Conservation (phyloP, 2,113 vertebrate genomes). For the Mystacornis crossleyi region DNA sequence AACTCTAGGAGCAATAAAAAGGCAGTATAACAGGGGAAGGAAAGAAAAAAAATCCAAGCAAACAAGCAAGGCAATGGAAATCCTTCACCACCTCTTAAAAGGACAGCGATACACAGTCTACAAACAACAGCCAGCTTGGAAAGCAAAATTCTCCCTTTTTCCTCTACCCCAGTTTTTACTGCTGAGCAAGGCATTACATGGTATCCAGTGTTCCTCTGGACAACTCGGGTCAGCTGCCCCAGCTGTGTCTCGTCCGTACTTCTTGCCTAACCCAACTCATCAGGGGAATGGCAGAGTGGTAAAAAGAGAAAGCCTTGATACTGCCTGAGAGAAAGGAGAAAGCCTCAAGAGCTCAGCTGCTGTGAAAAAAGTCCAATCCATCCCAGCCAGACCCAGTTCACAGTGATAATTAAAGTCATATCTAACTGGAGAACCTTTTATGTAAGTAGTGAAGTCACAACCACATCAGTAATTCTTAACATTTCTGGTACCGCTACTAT, state of each 20-base stretch:
- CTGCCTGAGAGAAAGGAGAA: background rate
- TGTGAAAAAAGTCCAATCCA: background rate
- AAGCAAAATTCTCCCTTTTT: fast-evolving
- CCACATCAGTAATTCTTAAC: background rate
- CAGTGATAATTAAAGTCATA: background rate
- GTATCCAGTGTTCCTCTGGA: too few relatives aligned
- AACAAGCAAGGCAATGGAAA: background rate
- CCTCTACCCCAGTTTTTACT: background rate
- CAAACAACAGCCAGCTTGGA: background rate
- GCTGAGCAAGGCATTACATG: background rate
- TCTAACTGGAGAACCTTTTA: background rate
- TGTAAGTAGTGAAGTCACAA: background rate
- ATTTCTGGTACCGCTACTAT: background rate
- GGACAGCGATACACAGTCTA: background rate
- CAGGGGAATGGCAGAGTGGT: fast-evolving
- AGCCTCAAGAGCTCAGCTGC: background rate
- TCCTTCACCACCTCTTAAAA: background rate
- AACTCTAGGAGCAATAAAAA: background rate
- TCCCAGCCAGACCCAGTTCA: background rate
- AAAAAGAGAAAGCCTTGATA: background rate
- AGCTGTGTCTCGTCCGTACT: background rate
- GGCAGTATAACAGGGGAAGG: background rate
- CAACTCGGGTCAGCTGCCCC: background rate
- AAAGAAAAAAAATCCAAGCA: background rate
- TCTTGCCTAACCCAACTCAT: background rate